Evolutionary conservation across 1,140 invertebrate genomes (phyloP).

Genomic region (Leptinotarsa undecemlineata): DNA sequence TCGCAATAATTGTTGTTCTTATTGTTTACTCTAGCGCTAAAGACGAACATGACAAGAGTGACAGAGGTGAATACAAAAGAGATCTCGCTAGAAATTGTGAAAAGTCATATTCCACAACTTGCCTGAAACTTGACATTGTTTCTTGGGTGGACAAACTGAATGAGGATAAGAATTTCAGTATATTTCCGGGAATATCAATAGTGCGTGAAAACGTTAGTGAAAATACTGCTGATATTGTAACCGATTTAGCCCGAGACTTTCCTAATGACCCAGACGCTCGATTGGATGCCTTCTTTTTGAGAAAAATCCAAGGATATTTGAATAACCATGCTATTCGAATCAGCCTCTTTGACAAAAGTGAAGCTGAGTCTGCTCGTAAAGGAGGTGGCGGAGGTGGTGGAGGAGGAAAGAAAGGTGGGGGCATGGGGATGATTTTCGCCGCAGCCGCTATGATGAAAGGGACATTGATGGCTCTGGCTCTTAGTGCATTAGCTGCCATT

Average conservation of each 20-base stretch:
- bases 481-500: slow-evolving; percentile 73
- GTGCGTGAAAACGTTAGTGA: slow-evolving; percentile 67
- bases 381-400: slow-evolving; percentile 58
- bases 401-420: slow-evolving; percentile 61
- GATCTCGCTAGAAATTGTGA: slow-evolving; percentile 65
- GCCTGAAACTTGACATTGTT: slow-evolving; percentile 77
- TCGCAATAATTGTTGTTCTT: slow-evolving; percentile 6
- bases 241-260: slow-evolving; percentile 72
- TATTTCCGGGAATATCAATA: slow-evolving; percentile 72
- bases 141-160: slow-evolving; percentile 74
- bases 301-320: slow-evolving; percentile 71
- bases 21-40: slow-evolving; percentile 14
- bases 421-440: slow-evolving; percentile 63
- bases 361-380: slow-evolving; percentile 55
- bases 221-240: slow-evolving; percentile 67
- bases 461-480: slow-evolving; percentile 73
- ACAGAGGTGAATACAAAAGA: slow-evolving; percentile 49
- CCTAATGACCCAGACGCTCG: slow-evolving; percentile 75
- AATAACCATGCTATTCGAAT: slow-evolving; percentile 74
- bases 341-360: slow-evolving; percentile 61
- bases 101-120: slow-evolving; percentile 72
- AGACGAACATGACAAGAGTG: slow-evolving; percentile 26
- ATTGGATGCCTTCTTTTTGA: slow-evolving; percentile 73
- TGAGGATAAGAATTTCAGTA: slow-evolving; percentile 63
- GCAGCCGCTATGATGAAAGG: slow-evolving; percentile 70